These are phyloP conservation scores for Xiphophorus hellerii DNA, from an alignment of 2,113 vertebrate species.

Conservation along the genomic window DNA sequence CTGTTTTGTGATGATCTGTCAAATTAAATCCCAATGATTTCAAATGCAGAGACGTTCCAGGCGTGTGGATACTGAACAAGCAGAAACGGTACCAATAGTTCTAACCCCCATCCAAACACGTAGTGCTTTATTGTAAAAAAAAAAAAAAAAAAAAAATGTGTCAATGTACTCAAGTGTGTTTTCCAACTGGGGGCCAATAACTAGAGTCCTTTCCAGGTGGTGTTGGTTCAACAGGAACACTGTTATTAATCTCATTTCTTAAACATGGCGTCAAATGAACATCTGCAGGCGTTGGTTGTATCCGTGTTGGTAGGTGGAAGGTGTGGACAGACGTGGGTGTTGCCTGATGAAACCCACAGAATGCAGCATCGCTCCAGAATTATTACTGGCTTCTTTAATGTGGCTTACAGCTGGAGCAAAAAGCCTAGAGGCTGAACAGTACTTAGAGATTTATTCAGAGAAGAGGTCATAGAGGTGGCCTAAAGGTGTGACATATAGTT, in stretches of 20 bases:
- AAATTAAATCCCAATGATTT: neutral
- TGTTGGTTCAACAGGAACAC: slow-evolving; percentile 33
- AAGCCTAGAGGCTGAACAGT: slow-evolving; percentile 22
- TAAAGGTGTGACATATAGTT: slow-evolving; percentile 46
- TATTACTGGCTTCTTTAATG: slow-evolving; percentile 8
- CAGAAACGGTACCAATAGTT: neutral
- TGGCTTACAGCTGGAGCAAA: slow-evolving; percentile 36
- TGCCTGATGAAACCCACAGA: slow-evolving; percentile 42
- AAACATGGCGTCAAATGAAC: slow-evolving; percentile 59
- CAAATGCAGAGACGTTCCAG: neutral
- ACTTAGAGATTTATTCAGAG: slow-evolving; percentile 40
- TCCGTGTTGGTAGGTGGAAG: slow-evolving; percentile 37
- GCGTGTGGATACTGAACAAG: neutral
- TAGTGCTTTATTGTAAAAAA: neutral
- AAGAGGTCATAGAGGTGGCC: slow-evolving; percentile 56
- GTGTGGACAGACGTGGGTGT: slow-evolving; percentile 65
- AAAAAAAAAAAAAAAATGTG: neutral
- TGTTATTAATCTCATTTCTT: slow-evolving; percentile 72
- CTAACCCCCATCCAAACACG: no score
- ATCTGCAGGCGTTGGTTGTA: slow-evolving; percentile 60
- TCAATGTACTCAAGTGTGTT: neutral
- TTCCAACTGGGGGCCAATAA: neutral
- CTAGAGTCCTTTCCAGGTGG: slow-evolving; percentile 33
- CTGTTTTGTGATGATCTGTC: no score
- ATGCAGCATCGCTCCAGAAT: neutral